Percentiles rank a stretch among this genome's conserved stretches.
Conservation (phyloP, 2,113 vertebrate species). For the Sebastes fasciatus region DNA sequence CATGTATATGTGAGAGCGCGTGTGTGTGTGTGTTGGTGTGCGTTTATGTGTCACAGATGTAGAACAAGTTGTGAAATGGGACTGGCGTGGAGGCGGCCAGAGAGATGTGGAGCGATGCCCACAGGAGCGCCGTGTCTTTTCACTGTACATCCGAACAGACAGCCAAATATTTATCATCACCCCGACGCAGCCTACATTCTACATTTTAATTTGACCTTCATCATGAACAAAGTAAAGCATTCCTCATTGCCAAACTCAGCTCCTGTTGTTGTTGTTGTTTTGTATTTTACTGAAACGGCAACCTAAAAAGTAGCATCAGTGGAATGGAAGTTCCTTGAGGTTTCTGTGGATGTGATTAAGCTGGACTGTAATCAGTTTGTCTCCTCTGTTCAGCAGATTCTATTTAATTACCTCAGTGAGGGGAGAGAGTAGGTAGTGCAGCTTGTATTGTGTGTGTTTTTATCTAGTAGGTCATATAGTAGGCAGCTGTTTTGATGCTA, state of each 20-base stretch:
- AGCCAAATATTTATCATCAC: slow-evolving; percentile 66
- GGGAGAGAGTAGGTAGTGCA: slow-evolving; percentile 18
- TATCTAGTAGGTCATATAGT: slow-evolving; percentile 11
- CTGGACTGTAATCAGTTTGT: slow-evolving; percentile 72
- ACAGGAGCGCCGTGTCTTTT: slow-evolving; percentile 71
- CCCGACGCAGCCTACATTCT: slow-evolving; percentile 34
- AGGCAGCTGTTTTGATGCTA: slow-evolving; percentile 6
- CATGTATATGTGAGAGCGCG: slow-evolving; percentile 29
- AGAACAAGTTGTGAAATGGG: slow-evolving; percentile 79
- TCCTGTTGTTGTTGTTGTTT: slow-evolving; percentile 18
- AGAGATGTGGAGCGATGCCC: slow-evolving; percentile 66
- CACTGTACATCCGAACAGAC: slow-evolving; percentile 70
- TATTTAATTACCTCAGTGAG: slow-evolving; percentile 67
- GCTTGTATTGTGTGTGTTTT: slow-evolving; percentile 3
- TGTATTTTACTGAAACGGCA: slow-evolving; percentile 19
- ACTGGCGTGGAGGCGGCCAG: slow-evolving; percentile 58
- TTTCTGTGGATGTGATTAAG: slow-evolving; percentile 54
- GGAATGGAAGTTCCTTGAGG: slow-evolving; percentile 47
- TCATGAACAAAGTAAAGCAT: slow-evolving; percentile 50
- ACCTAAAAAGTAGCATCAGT: not conserved
- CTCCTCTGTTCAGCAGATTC: slow-evolving; percentile 57
- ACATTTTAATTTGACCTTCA: slow-evolving; percentile 78
- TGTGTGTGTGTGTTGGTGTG: slow-evolving; percentile 23
- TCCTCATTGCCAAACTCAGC: slow-evolving; percentile 4
- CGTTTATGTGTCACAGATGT: slow-evolving; percentile 68